Evolutionary conservation across 2,888 invertebrate species (phyloP), one percentile per base, ranked within the genome.

Genomic region (Diloba caeruleocephala): DNA sequence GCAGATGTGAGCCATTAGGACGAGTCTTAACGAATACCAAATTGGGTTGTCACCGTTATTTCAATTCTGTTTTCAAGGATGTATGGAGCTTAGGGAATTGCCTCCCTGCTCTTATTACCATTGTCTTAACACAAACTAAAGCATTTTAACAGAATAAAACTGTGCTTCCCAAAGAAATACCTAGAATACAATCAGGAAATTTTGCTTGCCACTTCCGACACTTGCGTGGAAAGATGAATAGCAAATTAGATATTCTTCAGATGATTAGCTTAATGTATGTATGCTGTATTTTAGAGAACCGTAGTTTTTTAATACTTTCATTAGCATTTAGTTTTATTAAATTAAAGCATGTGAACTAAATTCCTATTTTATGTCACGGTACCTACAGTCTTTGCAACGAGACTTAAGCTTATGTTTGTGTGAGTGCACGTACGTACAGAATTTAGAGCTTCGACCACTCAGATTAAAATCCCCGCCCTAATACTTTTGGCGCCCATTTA

Each of bases 151-250:
- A 13, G n/a, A n/a, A 28, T 38, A 10, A 32, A 43, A 10, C 43
- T 23, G 48, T 48, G 34, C 32, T 54, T 26, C 29, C 21, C 31
- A 48, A 25, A 36, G 34, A 13, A 63, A 43, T 48, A 39, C 12
- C 31, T 17, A 17, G 6, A 1, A 39, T 12, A 23, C 32, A 33
- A 29, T 44, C 15, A 29, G 31, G 17, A 45, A 6, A 49, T 32
- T 43, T 38, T 26, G 26, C 33, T 25, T 43, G 28, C 51, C 34
- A 46, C 31, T 64, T 19, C 10, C 29, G 45, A 31, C 23, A n/a
- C 29, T 14, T 37, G 59, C 42, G 60, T 65, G 56, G 51, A 54
- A 60, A 56, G 23, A 66, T 65, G 56, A 54, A 54, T 65, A 56
- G 23, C 31, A 62, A 62, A 71, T 49, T 33, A 52, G 45, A 49